These are phyloP conservation scores for Micropterix aruncella DNA, from an alignment of 2,888 invertebrate species.

Conservation along the genomic window DNA sequence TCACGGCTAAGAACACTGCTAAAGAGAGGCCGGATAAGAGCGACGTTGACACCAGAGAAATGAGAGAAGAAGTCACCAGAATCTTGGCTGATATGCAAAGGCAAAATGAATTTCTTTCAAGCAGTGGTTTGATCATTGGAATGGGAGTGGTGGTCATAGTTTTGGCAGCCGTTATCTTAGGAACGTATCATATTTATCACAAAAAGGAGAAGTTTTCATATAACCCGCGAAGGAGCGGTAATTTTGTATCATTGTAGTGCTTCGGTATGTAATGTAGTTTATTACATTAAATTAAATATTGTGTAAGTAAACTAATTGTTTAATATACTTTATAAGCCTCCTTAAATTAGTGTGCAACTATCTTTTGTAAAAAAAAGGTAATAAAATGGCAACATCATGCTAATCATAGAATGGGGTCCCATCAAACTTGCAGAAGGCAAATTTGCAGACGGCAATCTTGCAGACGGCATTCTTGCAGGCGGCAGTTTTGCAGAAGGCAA, in stretches of 20 bases:
- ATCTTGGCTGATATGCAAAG: not conserved
- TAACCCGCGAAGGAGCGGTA: not conserved
- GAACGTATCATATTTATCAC: not conserved
- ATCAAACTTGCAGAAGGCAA: no score
- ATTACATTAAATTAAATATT: no score
- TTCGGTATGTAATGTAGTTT: no score
- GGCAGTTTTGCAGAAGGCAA: no score
- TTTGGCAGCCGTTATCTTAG: not conserved
- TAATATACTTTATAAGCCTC: no score
- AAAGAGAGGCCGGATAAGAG: not conserved
- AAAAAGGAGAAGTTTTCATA: not conserved
- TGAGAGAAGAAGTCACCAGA: not conserved
- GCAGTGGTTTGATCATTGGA: not conserved
- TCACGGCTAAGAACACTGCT: not conserved
- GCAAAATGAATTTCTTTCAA: not conserved
- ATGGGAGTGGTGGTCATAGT: not conserved
- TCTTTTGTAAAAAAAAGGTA: no score
- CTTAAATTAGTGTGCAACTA: no score
- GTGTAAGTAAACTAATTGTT: no score
- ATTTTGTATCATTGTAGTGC: not conserved
- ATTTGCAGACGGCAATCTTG: no score
- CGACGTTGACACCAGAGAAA: not conserved
- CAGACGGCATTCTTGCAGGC: no score
- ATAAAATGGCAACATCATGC: no score
- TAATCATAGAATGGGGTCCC: no score